Evolutionary conservation across 2,797 vertebrate genomes (phyloP).

Genomic region (Rhinatrema bivittatum): DNA sequence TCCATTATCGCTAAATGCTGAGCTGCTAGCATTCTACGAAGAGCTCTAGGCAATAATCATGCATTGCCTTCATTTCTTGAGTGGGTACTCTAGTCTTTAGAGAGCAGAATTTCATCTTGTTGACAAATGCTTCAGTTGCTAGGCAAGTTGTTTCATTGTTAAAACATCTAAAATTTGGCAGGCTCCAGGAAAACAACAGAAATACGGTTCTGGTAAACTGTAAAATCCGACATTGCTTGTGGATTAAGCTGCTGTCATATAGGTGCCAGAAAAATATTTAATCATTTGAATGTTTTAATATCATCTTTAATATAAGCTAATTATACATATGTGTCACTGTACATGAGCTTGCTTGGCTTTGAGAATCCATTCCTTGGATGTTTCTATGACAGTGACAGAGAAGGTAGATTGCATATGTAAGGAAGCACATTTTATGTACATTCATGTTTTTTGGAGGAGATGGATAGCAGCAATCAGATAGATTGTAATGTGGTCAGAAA

Average conservation of each 20-base stretch:
- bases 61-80: constrained; percentile 1
- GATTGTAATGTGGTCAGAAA: too few species aligned
- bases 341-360: too few species aligned
- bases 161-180: constrained; percentile 33
- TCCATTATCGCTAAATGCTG: constrained; percentile 14
- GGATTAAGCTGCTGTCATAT: too few species aligned
- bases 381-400: too few species aligned
- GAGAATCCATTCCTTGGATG: too few species aligned
- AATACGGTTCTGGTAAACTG: neutral
- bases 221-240: neutral
- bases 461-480: too few species aligned
- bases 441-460: too few species aligned
- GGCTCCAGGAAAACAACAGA: constrained; percentile 9
- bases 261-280: neutral
- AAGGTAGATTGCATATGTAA: too few species aligned
- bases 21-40: neutral
- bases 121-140: constrained; percentile 23
- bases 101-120: constrained; percentile 25
- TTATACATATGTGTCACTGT: too few species aligned
- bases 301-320: too few species aligned
- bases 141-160: constrained; percentile 28
- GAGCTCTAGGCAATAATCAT: constrained; percentile 4
- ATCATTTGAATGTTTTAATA: too few species aligned
- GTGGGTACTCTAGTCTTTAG: constrained; percentile 6
- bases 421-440: too few species aligned